Conservation (phyloP, 2,888 invertebrate species). For the Drosophila fungiperda region DNA sequence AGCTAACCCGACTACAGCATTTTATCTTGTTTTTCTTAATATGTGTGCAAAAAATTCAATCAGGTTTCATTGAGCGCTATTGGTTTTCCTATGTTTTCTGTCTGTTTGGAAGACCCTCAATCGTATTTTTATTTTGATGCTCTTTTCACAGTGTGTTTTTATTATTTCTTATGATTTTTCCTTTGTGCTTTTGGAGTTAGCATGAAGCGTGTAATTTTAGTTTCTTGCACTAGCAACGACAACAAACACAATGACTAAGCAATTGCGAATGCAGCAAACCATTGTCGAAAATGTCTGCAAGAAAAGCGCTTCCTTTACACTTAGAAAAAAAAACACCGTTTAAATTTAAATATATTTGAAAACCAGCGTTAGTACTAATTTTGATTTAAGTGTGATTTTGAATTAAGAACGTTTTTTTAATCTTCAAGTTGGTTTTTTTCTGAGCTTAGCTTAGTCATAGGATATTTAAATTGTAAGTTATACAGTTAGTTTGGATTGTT, state of each 20-base stretch:
- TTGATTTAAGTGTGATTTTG: no score
- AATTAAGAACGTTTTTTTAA: no score
- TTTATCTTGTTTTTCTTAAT: background rate
- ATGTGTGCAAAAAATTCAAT: slow-evolving; percentile 21
- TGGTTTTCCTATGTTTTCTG: slow-evolving; percentile 1
- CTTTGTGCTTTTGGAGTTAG: slow-evolving; percentile 25
- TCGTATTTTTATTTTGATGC: background rate
- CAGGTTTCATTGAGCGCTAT: slow-evolving; percentile 30
- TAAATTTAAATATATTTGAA: no score
- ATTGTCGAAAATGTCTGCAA: slow-evolving; percentile 4
- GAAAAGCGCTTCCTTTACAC: slow-evolving; percentile 19
- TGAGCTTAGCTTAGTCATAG: background rate
- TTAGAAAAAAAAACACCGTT: background rate
- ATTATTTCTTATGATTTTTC: slow-evolving; percentile 51
- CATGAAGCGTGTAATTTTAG: slow-evolving; percentile 34
- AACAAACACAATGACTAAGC: slow-evolving; percentile 32
- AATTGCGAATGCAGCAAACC: slow-evolving; percentile 13
- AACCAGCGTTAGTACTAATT: no score
- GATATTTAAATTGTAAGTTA: background rate
- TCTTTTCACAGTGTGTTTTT: slow-evolving; percentile 4
- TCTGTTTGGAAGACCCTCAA: slow-evolving; percentile 8
- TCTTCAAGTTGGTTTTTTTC: no score
- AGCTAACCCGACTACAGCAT: background rate
- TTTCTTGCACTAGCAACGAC: slow-evolving; percentile 3
- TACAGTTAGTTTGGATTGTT: background rate